Conservation (phyloP, 2,113 vertebrate species). For the Turnix velox region DNA sequence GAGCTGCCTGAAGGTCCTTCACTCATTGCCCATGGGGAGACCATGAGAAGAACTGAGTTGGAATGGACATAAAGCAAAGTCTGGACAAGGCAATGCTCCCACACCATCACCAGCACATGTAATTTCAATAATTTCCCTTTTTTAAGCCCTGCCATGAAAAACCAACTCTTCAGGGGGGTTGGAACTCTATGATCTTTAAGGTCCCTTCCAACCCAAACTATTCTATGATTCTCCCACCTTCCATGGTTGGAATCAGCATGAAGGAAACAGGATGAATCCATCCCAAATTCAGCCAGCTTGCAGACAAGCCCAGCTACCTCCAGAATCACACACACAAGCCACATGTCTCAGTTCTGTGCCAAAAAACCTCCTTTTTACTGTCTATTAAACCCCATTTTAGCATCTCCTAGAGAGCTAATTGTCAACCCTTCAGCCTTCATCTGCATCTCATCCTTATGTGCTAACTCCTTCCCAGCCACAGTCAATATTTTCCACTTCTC, state of each 20-base stretch:
- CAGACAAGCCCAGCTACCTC: neutral
- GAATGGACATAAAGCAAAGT: fast-evolving
- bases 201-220: too few species aligned
- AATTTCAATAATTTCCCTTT: neutral
- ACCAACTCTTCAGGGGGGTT: too few species aligned
- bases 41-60: neutral
- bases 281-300: neutral
- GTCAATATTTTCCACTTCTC: neutral
- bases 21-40: neutral
- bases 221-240: neutral
- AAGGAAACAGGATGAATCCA: neutral
- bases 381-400: neutral
- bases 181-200: too few species aligned
- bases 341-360: fast-evolving
- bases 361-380: neutral
- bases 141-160: neutral
- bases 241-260: neutral
- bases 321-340: neutral
- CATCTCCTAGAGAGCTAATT: neutral
- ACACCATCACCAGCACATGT: too few species aligned
- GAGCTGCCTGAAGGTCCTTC: neutral
- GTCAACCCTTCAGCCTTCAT: neutral
- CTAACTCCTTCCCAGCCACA: neutral
- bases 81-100: fast-evolving
- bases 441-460: neutral